Conservation (phyloP, 2,888 invertebrate species). For the Erebia palarica region DNA sequence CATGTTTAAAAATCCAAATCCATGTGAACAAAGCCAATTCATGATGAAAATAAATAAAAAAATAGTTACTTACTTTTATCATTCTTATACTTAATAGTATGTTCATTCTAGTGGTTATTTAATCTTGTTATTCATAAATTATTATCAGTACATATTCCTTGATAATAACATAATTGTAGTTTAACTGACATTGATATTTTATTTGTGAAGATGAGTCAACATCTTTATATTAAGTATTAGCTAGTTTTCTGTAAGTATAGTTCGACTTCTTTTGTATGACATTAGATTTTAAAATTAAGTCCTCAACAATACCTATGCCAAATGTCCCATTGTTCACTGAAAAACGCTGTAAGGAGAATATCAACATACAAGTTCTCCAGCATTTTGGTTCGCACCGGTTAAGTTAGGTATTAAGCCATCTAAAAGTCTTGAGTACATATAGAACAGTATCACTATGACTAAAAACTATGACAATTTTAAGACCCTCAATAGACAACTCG, state of each 20-base stretch:
- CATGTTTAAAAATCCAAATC: too few species aligned
- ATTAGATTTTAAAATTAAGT: neutral
- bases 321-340: too few species aligned
- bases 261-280: neutral
- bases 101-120: neutral
- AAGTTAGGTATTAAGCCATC: too few species aligned
- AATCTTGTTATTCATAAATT: neutral
- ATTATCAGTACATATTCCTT: neutral
- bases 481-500: neutral
- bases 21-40: neutral
- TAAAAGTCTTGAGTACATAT: too few species aligned
- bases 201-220: slow-evolving; percentile 1
- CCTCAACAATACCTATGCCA: too few species aligned
- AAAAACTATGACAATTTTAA: neutral
- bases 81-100: neutral
- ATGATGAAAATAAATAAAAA: neutral
- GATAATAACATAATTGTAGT: neutral
- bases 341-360: too few species aligned
- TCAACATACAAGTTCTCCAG: too few species aligned
- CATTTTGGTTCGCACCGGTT: too few species aligned
- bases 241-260: too few species aligned
- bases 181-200: neutral
- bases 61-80: neutral
- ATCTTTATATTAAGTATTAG: neutral
- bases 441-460: neutral